Evolutionary conservation across 2,113 vertebrate species (phyloP), one percentile per base, ranked within the genome.

Genomic region (Balaeniceps rex): DNA sequence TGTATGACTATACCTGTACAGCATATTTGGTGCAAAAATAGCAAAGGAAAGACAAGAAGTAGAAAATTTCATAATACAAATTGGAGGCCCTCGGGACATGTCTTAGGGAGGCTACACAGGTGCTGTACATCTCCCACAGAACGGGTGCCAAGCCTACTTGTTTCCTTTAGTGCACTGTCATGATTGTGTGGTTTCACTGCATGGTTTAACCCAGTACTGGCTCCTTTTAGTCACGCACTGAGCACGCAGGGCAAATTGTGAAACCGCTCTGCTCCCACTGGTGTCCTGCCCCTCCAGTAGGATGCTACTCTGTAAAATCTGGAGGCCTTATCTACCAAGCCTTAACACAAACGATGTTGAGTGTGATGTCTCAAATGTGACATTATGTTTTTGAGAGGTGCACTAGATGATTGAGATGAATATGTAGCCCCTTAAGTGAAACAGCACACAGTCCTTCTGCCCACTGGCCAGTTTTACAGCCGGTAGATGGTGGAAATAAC

Each of bases 1-100:
- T 84, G 72, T 86, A 21, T 81, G 40, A 77, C 44, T 61, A 11
- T 34, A 91, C 40, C 64, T 86, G 36, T n/a, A n/a, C 19, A 65
- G 29, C 40, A 2, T 14, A 38, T 57, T 14, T 36, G 34, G 13
- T 63, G 42, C 31, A 91, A 89, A 94, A 94, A 77, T 21, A 91
- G n/a, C 51, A 55, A 61, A 51, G 14, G 71, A 51, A 76, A 83
- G 42, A 58, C 10, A 51, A 69, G 70, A 55, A 57, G 21, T 10
- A 40, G 58, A 57, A 83, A 63, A 91, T 26, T 7, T 19, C 9
- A 5, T 57, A 28, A 22, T 36, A 23, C 28, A 68, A 49, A 26
- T 19, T 38, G 7, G 33, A 64, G 15, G 10, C 12, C 7, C 11
- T 65, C 0, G 0, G 24, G 12, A 34, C 10, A 3, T 26, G 8